Base-by-base conservation (phyloP, 2,113 vertebrate species). In the Hylia prasina region DNA sequence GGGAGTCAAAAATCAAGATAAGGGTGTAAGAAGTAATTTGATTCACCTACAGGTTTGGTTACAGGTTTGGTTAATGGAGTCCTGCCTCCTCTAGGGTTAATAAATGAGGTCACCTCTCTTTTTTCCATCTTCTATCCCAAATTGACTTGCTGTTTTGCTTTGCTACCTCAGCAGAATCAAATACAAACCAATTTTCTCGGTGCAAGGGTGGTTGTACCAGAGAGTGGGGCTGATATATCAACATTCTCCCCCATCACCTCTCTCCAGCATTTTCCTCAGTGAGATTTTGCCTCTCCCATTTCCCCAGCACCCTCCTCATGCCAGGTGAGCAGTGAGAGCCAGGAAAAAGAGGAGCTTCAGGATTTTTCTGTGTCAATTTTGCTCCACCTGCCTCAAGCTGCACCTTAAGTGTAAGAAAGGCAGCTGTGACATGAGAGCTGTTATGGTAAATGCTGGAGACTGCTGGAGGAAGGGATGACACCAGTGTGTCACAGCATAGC, bases 141-240 rank as follows among this genome's bases (percentile, higher is more conserved):
- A 94, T 6, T 91, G 91, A 82, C 89, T 94, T 90, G 78, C 87
- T 90, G 78, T 30, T 93, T 91, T 91, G 31, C 56, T 82, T 83
- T 90, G 86, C 85, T 37, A 42, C 76, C 53, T 95, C 96, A 96
- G 92, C 94, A 93, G 72, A 92, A 89, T 90, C 79, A 60, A 83
- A 75, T 14, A 82, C 65, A 90, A 95, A 79, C 76, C 73, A 81
- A 92, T 96, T 94, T 90, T 70, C 80, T 84, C 56, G 17, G 69
- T 54, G 60, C 56, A 45, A 75, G 53, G 39, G 77, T 50, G 64
- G 72, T 24, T 70, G 76, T 66, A 63, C 15, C 50, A 63, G 54
- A 44, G 48, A 44, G 33, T 3, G 33, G 56, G 47, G 54, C 1
- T 92, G 71, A 44, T 81, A 25, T 9, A 78, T 64, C 40, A 93